These are phyloP conservation scores for Galaxias olidus DNA, from an alignment of 2,797 vertebrate species.

Conservation along the genomic window DNA sequence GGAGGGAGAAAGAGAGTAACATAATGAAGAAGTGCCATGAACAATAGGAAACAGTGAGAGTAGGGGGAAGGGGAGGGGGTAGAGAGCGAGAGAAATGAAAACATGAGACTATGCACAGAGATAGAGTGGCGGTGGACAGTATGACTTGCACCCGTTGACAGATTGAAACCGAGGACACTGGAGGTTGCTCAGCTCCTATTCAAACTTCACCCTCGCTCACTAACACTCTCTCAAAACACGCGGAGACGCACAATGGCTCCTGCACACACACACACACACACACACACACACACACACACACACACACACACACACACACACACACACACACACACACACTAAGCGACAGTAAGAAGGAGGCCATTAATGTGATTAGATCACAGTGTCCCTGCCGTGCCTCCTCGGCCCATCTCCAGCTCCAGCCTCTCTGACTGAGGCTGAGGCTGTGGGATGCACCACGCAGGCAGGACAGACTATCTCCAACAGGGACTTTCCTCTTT, in stretches of 20 bases:
- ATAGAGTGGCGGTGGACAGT: too few relatives aligned
- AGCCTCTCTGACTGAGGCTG: constrained; percentile 36
- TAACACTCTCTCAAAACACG: too few relatives aligned
- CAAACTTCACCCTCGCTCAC: too few relatives aligned
- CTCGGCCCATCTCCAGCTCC: constrained; percentile 23
- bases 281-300: constrained; percentile 20
- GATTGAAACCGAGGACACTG: too few relatives aligned
- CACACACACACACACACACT: constrained; percentile 19
- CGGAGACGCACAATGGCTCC: too few relatives aligned
- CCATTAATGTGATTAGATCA: constrained; percentile 62
- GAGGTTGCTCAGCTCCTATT: too few relatives aligned
- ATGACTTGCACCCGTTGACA: too few relatives aligned
- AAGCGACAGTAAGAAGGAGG: constrained; percentile 25
- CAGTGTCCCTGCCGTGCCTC: constrained; percentile 12
- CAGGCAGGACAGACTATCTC: neutral
- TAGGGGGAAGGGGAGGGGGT: too few relatives aligned
- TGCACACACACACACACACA: too few relatives aligned
- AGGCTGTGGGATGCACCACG: neutral
- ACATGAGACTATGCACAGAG: constrained; percentile 16
- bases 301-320: constrained; percentile 8
- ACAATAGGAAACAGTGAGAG: neutral
- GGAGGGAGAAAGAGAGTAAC: neutral
- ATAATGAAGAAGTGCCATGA: neutral
- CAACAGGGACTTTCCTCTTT: too few relatives aligned
- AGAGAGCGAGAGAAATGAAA: neutral